Evolutionary conservation across 2,888 invertebrate genomes (phyloP).

Genomic region (Melanchra persicariae): DNA sequence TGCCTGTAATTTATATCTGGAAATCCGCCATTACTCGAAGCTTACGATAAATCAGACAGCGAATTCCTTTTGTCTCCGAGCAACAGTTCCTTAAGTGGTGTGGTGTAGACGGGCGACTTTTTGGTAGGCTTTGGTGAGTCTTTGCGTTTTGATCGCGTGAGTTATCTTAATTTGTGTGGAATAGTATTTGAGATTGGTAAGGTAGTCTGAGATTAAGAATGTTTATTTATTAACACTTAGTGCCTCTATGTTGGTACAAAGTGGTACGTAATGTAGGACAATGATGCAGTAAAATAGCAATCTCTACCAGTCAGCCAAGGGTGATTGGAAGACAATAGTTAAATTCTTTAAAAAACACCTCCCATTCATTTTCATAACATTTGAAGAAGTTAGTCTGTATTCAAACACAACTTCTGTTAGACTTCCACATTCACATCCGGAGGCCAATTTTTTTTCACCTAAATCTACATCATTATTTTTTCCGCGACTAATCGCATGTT

Average conservation of each 20-base stretch:
- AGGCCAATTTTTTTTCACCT: no score
- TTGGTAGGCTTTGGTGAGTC: neutral
- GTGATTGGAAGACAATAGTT: no score
- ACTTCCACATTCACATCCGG: no score
- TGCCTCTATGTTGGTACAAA: no score
- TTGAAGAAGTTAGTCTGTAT: no score
- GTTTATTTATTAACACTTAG: no score
- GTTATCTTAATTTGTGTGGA: neutral
- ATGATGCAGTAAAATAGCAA: no score
- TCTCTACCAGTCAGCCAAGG: no score
- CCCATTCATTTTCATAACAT: no score
- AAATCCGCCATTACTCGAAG: conserved; percentile 77
- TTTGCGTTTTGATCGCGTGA: neutral
- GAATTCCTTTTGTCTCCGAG: conserved; percentile 81
- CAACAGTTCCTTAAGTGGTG: conserved; percentile 76
- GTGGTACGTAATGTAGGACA: no score
- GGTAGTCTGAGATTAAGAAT: neutral
- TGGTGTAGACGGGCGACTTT: conserved; percentile 67
- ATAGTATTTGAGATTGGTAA: neutral
- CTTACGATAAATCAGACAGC: conserved; percentile 81
- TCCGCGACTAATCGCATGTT: neutral
- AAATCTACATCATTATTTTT: neutral
- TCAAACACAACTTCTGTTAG: no score
- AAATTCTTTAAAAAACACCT: no score
- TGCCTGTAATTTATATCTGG: conserved; percentile 80